These are phyloP conservation scores for Solenopsis fugax DNA, from an alignment of 1,140 invertebrate genomes.

Conservation along the genomic window DNA sequence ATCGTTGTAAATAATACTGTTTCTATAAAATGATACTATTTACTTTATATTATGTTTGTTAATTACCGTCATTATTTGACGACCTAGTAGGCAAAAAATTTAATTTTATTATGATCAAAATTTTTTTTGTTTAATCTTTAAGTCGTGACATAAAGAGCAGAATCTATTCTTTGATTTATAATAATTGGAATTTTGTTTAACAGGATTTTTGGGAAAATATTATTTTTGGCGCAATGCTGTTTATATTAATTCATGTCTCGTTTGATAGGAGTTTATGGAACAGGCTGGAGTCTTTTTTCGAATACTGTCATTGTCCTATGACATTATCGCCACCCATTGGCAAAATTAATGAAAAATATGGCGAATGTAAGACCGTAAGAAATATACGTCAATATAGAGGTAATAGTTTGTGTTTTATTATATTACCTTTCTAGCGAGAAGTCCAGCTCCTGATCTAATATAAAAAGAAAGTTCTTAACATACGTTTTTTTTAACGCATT, in stretches of 20 bases:
- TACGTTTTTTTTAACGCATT: slow-evolving; percentile 56
- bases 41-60: too few relatives aligned
- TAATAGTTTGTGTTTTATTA: slow-evolving; percentile 64
- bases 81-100: too few relatives aligned
- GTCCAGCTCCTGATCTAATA: slow-evolving; percentile 65
- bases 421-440: slow-evolving; percentile 65
- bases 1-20: too few relatives aligned
- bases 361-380: slow-evolving; percentile 56
- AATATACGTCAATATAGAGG: slow-evolving; percentile 57
- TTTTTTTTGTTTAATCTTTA: slow-evolving; percentile 3
- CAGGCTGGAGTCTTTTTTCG: not conserved
- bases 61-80: too few relatives aligned
- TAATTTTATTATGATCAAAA: not conserved
- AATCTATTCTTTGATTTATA: not conserved
- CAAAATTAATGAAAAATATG: slow-evolving; percentile 16
- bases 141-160: not conserved
- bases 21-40: too few relatives aligned
- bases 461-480: slow-evolving; percentile 64
- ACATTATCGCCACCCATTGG: slow-evolving; percentile 1
- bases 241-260: not conserved
- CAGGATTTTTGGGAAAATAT: not conserved
- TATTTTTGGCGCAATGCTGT: not conserved
- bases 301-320: not conserved
- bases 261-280: not conserved
- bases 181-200: not conserved